These are phyloP conservation scores for Stenichneumon culpator DNA, from an alignment of 2,888 invertebrate species.

Conservation along the genomic window DNA sequence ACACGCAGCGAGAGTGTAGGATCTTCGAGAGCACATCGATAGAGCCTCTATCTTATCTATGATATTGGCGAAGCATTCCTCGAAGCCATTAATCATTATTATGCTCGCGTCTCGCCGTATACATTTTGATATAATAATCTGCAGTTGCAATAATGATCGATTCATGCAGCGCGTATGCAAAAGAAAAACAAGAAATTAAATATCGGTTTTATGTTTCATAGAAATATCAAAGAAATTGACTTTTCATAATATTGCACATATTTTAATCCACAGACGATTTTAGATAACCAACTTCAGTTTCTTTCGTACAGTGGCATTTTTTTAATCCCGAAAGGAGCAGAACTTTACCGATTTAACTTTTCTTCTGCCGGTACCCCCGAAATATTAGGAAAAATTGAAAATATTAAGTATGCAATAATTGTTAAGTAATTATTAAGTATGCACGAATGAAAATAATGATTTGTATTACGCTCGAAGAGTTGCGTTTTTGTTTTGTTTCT, in stretches of 20 bases:
- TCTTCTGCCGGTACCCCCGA: background rate
- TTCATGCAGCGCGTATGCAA: background rate
- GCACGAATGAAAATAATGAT: too few species aligned
- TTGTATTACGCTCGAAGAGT: too few species aligned
- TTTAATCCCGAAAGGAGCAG: background rate
- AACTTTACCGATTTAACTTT: background rate
- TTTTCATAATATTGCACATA: background rate
- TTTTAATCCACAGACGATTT: too few species aligned
- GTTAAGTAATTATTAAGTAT: too few species aligned
- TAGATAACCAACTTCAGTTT: too few species aligned
- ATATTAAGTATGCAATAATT: background rate
- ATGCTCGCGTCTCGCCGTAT: conserved; percentile 1
- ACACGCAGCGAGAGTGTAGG: conserved; percentile 8
- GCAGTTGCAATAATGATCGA: conserved; percentile 10
- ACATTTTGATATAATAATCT: conserved; percentile 49
- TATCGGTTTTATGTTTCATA: background rate
- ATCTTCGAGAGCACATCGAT: conserved; percentile 46
- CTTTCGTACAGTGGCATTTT: background rate
- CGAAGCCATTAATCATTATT: conserved; percentile 66
- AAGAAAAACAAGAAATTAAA: background rate
- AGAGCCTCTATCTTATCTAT: conserved; percentile 61
- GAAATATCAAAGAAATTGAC: background rate
- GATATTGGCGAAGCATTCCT: conserved; percentile 61
- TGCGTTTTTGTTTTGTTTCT: too few species aligned
- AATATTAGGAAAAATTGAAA: background rate